Evolutionary conservation across 2,888 invertebrate genomes (phyloP), one percentile per base, ranked within the genome.

Genomic region (Cantharis rustica): DNA sequence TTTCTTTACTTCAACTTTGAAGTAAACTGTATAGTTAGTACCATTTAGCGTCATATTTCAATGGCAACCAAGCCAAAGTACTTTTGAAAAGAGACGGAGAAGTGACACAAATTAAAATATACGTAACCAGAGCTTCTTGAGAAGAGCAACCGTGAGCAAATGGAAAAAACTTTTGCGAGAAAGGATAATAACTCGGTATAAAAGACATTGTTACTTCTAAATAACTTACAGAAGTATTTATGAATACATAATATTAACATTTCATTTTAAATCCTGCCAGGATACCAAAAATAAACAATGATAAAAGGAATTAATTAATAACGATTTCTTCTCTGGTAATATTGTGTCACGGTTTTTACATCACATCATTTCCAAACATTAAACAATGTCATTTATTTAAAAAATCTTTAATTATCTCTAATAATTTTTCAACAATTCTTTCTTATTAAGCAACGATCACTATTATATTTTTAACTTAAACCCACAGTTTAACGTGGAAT

Each of bases 171-270:
- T 86, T 86, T 85, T 84, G 82, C 84, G 83, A 83, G 83, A 84
- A 85, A 85, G 86, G 84, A 84, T 85, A 84, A 86, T 86, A 85
- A 86, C 84, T 85, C 85, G 85, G 85, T 79, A 80, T 81, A 83
- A 84, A 83, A 82, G 83, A 84, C 84, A 81, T 79, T 79, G 82
- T 80, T 81, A 79, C 80, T 77, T 80, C 81, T 82, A 84, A 82
- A 84, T 84, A 83, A 85, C 83, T 84, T 69, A 62, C 26, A 63
- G 61, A 75, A 69, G 61, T 68, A 73, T 27, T 69, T 75, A 72
- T 75, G 69, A 72, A 75, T 75, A 75, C 72, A 72, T 72, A 72
- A 17, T 69, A 47, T 47, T 47, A 47, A 47, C n/a, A 47, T 47
- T 47, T 47, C n/a, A 47, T 47, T 47, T 27, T 47, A 47, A 47